Conservation (phyloP, 35 echinoderm and acorn worm genomes). For the Strongylocentrotus purpuratus region DNA sequence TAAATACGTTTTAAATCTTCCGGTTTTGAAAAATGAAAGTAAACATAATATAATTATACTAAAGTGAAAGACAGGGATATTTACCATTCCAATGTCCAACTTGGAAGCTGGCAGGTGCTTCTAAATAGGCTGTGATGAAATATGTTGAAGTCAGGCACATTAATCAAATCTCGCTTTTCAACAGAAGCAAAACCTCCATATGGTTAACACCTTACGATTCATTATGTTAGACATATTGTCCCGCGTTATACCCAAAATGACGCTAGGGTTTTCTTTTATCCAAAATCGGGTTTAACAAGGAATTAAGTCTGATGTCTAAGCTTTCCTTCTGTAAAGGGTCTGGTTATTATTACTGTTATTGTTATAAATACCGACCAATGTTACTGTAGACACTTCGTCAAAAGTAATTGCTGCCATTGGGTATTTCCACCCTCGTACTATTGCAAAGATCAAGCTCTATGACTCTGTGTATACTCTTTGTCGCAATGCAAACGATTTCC, state of each 20-base stretch:
- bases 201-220: not conserved
- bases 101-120: not conserved
- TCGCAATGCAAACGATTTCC: not conserved
- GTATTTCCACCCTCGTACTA: not conserved
- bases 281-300: too few species aligned
- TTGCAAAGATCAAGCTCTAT: not conserved
- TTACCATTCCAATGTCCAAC: not conserved
- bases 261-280: too few species aligned
- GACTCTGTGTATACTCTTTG: not conserved
- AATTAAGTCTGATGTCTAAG: too few species aligned
- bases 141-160: not conserved
- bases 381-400: too few species aligned
- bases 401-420: not conserved
- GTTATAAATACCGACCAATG: too few species aligned
- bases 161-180: not conserved
- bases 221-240: too few species aligned
- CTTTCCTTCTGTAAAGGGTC: too few species aligned
- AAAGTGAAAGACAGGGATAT: not conserved
- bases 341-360: too few species aligned
- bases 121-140: not conserved
- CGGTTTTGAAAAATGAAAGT: conserved; percentile 9
- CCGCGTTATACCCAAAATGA: too few species aligned
- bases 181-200: not conserved
- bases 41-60: not conserved
- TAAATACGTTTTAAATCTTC: not conserved